These are phyloP conservation scores for Hylia prasina DNA, from an alignment of 2,113 vertebrate genomes.

Conservation along the genomic window DNA sequence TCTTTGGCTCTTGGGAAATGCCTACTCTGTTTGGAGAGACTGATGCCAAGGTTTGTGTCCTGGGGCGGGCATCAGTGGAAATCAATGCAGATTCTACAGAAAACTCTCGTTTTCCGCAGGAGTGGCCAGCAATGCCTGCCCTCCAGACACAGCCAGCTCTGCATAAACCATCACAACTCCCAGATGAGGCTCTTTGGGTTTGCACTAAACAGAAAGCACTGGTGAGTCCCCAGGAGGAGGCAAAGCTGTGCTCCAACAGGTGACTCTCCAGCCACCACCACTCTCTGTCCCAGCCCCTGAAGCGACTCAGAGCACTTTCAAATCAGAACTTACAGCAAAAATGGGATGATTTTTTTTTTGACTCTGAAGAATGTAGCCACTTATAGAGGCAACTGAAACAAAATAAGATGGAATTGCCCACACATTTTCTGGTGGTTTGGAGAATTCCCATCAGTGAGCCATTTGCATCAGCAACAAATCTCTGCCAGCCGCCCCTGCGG, in stretches of 20 bases:
- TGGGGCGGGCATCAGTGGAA: background rate
- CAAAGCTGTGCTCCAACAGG: background rate
- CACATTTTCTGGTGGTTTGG: background rate
- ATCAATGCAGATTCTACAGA: background rate
- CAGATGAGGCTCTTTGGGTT: background rate
- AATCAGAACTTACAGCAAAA: background rate
- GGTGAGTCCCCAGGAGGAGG: background rate
- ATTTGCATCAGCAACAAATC: conserved; percentile 38
- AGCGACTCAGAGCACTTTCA: background rate
- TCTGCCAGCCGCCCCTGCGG: background rate
- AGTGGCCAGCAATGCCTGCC: background rate
- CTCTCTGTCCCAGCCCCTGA: background rate
- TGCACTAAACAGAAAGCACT: background rate
- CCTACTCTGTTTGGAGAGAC: background rate
- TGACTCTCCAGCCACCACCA: background rate
- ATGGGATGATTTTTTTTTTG: accelerated
- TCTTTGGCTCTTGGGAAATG: background rate
- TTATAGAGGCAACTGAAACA: background rate
- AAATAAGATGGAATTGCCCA: background rate
- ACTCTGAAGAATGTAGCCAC: background rate
- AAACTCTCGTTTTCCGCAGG: background rate
- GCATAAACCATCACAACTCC: background rate
- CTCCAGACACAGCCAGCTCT: background rate
- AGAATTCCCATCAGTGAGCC: conserved; percentile 34
- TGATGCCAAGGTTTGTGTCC: background rate